phyloP scores from a whole-genome alignment of 2,113 vertebrate genomes.

The Chrysemys picta region DNA sequence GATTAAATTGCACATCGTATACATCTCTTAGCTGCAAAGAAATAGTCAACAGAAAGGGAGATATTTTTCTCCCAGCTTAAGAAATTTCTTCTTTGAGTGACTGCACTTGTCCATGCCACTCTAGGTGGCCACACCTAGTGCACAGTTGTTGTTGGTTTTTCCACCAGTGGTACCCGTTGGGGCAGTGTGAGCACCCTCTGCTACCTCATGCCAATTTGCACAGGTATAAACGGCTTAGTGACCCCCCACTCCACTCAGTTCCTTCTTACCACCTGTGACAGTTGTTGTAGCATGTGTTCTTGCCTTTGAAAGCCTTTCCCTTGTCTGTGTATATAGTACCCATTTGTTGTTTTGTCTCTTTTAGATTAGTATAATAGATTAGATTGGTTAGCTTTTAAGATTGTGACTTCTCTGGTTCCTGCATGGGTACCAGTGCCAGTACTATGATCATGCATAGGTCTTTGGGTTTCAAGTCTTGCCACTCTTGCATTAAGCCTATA shows the following conservation, averaged over 20 bases:
- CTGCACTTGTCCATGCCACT: background rate
- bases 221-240: background rate
- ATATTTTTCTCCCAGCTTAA: slow-evolving; percentile 68
- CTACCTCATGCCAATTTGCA: background rate
- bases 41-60: slow-evolving; percentile 50
- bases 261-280: background rate
- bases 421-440: background rate
- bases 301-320: background rate
- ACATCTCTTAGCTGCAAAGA: slow-evolving; percentile 70
- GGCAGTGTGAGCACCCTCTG: background rate
- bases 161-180: background rate
- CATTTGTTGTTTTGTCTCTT: background rate
- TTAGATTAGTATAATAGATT: background rate
- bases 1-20: slow-evolving; percentile 74
- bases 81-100: slow-evolving; percentile 66
- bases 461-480: background rate
- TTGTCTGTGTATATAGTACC: background rate
- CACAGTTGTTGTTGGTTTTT: background rate
- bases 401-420: background rate
- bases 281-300: background rate
- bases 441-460: background rate
- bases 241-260: background rate
- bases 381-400: background rate
- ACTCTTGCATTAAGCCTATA: background rate
- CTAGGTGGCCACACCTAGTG: background rate